These are phyloP conservation scores for Cyanocitta stelleri DNA, from an alignment of 2,113 vertebrate genomes.

Conservation along the genomic window DNA sequence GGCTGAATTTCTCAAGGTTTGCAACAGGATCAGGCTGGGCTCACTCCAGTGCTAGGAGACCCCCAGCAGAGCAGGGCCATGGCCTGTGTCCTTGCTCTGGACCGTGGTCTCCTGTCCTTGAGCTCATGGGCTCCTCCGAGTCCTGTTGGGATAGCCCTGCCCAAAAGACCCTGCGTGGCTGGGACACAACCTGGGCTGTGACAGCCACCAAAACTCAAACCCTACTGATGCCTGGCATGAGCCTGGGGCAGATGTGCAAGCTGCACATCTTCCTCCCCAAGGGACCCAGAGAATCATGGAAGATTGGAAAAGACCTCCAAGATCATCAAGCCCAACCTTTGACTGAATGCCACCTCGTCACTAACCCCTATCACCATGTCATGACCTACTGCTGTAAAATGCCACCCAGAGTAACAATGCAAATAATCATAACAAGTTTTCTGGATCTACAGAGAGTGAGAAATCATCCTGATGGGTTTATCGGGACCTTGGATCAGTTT, in stretches of 20 bases:
- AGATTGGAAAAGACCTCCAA: neutral
- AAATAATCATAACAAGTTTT: neutral
- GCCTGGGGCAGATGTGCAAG: neutral
- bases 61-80: neutral
- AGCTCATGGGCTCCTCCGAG: neutral
- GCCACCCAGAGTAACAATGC: neutral
- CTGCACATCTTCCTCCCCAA: neutral
- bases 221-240: neutral
- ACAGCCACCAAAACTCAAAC: neutral
- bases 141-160: neutral
- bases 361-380: rapidly evolving
- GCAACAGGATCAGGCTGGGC: neutral
- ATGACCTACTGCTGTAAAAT: neutral
- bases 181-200: neutral
- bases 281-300: neutral
- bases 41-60: neutral
- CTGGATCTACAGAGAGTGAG: neutral
- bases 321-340: neutral
- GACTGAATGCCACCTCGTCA: neutral
- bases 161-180: neutral
- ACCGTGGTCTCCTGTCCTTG: neutral
- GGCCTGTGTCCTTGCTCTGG: neutral
- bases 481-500: rapidly evolving
- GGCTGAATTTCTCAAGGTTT: neutral
- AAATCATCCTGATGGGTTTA: neutral